Base-by-base conservation (phyloP, 1,140 invertebrate genomes). In the Aphelinus atriplicis region DNA sequence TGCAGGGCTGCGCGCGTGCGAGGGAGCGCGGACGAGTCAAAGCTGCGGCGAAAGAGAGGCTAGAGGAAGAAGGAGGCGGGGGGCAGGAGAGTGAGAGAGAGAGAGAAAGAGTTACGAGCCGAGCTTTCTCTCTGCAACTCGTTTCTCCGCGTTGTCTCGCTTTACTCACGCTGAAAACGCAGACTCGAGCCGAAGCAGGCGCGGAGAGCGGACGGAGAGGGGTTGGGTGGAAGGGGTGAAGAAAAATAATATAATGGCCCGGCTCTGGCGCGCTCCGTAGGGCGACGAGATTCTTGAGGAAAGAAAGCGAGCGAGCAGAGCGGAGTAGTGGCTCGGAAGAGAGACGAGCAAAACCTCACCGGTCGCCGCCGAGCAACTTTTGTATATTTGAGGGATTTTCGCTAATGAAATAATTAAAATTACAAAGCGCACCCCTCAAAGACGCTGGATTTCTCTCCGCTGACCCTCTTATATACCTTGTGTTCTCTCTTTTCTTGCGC, bases 361-460 rank as follows among this genome's bases (percentile, higher is more conserved):
- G 45, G 42, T 46, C 26, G 47, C 45, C 48, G 57, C 47, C 68
- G 3, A 26, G 69, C 63, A 61, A 77, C 75, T 73, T 78, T 70
- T 80, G 75, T 77, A 77, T 79, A 79, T 76, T 80, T 69, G 73
- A 77, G 69, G 77, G 77, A 78, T 78, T 81, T 79, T 63, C 72
- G 45, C 77, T 79, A 81, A 81, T 80, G 79, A 81, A 81, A 80
- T 81, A 77, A 80, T 81, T 80, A 81, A 80, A 81, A 81, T 80
- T 80, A 79, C 79, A 79, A 78, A 79, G 78, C 77, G 78, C 71
- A 9, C 42, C 53, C 46, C 0, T 3, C 55, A 46, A 68, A 3
- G 45, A 3, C 46, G 7, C 50, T 64, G 42, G 3, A 10, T 46
- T 9, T 47, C 46, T 46, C 46, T 2, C 42, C 10, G 43, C 4